Base-by-base conservation (phyloP, 1,140 invertebrate species). In the Dendroctonus ponderosae region DNA sequence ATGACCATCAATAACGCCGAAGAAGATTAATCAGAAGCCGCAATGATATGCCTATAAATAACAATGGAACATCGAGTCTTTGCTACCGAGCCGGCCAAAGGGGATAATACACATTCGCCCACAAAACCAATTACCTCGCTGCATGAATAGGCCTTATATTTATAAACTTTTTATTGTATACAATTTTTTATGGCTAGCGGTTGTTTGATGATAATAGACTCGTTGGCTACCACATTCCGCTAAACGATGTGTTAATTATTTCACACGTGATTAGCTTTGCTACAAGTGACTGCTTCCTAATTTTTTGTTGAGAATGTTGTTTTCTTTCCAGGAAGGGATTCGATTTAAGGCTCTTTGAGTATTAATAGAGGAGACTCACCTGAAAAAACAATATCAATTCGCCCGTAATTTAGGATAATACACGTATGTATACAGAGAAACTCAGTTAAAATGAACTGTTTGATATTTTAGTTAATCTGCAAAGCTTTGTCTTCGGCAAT, bases 21-120 rank as follows among this genome's bases (percentile, higher is more conserved):
- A 66, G 56, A 43, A 66, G 64, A 66, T 66, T 66, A 66, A 66
- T 66, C 54, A 59, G 64, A 66, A 66, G 64, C 64, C 64, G 64
- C 64, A 66, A 66, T 66, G 64, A 66, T 66, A 66, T 66, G 64
- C 64, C 54, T 66, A 66, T 66, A 66, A 66, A 66, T 66, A 66
- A 66, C 64, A 66, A 66, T 66, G 64, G 48, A 41, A 44, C 46
- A 41, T 59, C 44, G 56, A 66, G n/a, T 66, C 56, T 66, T 59
- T 63, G 53, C 64, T 66, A 59, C 44, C 56, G 39, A 39, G 43
- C 64, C 64, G 64, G 60, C 60, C 64, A 66, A 66, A 59, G 59
- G 56, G 64, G 64, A 66, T 66, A 59, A 66, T 66, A 66, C 56
- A 66, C 64, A 66, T 66, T 66, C 64, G 53, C 64, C 56, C 54